Percentiles rank a stretch among this genome's conserved stretches.
Evolutionary conservation across 2,888 invertebrate genomes (phyloP).

Genomic region (Ormyrus labotus): DNA sequence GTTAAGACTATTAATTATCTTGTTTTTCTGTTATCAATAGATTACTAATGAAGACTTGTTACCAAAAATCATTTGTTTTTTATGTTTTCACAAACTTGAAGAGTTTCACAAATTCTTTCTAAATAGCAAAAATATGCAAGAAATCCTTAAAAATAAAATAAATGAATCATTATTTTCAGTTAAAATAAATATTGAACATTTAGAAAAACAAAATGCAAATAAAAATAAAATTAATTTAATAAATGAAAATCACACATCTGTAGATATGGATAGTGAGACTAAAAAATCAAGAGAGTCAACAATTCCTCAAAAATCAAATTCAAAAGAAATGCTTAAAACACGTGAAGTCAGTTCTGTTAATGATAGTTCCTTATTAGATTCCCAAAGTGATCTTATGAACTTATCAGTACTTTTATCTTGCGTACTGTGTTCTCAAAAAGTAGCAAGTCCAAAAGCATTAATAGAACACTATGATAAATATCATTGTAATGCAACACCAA

Average conservation of each 20-base stretch:
- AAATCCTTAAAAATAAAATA: slow-evolving; percentile 1
- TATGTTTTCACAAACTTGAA: slow-evolving; percentile 18
- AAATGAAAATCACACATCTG: not conserved
- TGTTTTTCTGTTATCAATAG: slow-evolving; percentile 1
- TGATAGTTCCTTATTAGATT: not conserved
- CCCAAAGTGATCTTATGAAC: not conserved
- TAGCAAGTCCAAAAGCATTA: slow-evolving; percentile 15
- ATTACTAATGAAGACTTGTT: slow-evolving; percentile 25
- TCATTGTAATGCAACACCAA: not conserved
- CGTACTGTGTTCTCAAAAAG: not conserved
- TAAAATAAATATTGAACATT: slow-evolving; percentile 20
- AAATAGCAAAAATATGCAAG: slow-evolving; percentile 5
- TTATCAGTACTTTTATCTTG: not conserved
- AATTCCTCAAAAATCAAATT: not conserved
- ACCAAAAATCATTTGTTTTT: slow-evolving; percentile 25
- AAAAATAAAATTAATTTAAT: not conserved
- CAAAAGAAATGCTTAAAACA: not conserved
- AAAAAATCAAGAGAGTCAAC: not conserved
- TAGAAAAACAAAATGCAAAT: not conserved
- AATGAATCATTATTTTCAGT: slow-evolving; percentile 18
- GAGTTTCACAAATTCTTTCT: slow-evolving; percentile 30
- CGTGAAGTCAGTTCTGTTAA: not conserved
- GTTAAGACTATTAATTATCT: not conserved
- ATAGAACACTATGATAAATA: slow-evolving; percentile 10
- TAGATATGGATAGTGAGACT: not conserved